Percentiles rank a stretch among this genome's conserved stretches.
Evolutionary conservation across 1,140 invertebrate species (phyloP).

Genomic region (Rhopalosiphum padi): DNA sequence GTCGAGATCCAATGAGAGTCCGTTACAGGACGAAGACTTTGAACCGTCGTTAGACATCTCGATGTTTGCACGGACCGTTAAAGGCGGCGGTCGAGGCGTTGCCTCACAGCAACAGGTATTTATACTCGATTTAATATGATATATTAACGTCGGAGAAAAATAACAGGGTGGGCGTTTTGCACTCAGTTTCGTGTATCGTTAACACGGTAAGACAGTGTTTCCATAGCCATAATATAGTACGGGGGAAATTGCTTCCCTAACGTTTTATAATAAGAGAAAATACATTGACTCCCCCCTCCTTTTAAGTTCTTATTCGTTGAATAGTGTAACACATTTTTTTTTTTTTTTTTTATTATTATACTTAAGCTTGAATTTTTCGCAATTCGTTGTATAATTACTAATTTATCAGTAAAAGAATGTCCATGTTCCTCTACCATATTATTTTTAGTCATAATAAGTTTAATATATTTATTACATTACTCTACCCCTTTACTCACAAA

Average conservation of each 20-base stretch:
- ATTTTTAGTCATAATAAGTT: background rate
- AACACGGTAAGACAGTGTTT: background rate
- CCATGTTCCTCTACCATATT: background rate
- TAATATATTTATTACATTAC: background rate
- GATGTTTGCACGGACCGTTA: conserved; percentile 16
- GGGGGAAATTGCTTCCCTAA: background rate
- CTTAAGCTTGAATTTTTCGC: background rate
- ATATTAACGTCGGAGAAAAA: background rate
- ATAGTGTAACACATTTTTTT: background rate
- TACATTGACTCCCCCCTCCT: background rate
- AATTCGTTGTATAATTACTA: background rate
- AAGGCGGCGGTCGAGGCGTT: conserved; percentile 35
- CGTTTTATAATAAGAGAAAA: background rate
- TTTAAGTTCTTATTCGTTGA: background rate
- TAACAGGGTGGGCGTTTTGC: background rate
- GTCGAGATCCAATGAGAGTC: background rate
- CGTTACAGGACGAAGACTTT: background rate
- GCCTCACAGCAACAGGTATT: conserved; percentile 45
- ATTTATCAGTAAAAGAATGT: background rate
- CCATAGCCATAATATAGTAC: background rate
- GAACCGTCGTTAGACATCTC: conserved; percentile 5
- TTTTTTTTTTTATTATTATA: background rate
- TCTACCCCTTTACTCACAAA: too few relatives aligned
- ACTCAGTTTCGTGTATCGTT: background rate
- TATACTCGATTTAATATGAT: background rate